Evolutionary conservation across 2,888 invertebrate genomes (phyloP), one percentile per base, ranked within the genome.

Genomic region (Drosophila pegasa): DNA sequence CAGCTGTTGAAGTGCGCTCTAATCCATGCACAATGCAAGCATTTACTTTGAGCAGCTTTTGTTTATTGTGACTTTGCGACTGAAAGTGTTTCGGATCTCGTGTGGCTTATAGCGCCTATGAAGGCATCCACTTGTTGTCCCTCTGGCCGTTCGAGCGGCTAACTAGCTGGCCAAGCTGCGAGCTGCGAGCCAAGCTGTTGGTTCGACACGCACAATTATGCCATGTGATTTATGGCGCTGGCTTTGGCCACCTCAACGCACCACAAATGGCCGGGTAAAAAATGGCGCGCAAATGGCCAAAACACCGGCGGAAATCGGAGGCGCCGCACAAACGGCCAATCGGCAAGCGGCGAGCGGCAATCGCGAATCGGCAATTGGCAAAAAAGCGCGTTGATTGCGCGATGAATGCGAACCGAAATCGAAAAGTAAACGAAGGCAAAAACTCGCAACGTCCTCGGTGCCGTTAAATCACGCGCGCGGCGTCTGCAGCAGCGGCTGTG

Each of bases 141-240:
- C 16, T 41, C 22, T 52, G 48, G 22, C 18, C 35, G 22, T 22
- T 22, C 14, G 8, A 14, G 0, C 14, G 48, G 33, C 33, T 29
- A 27, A 18, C 20, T 41, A n/a, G 27, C 12, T 43, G 50, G 27
- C 9, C 41, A 7, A 14, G 59, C 18, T 20, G 31, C 10, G 2
- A 14, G 59, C 18, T 20, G 31, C 10, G 2, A 10, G 66, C 62
- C 38, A 75, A 55, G 43, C 43, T 54, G 57, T 50, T 47, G 63
- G 55, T 75, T 31, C 71, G 66, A 61, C 71, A 54, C 71, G 74
- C 78, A 82, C 85, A 85, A 84, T 81, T 82, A 81, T 75, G 71
- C 67, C 79, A 50, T 78, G 78, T 79, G 80, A 88, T 87, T 88
- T 85, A 82, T 71, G 81, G 74, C 68, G 33, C 40, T 57, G 16